Evolutionary conservation across 2,888 invertebrate genomes (phyloP).

Genomic region (Diaperis boleti): DNA sequence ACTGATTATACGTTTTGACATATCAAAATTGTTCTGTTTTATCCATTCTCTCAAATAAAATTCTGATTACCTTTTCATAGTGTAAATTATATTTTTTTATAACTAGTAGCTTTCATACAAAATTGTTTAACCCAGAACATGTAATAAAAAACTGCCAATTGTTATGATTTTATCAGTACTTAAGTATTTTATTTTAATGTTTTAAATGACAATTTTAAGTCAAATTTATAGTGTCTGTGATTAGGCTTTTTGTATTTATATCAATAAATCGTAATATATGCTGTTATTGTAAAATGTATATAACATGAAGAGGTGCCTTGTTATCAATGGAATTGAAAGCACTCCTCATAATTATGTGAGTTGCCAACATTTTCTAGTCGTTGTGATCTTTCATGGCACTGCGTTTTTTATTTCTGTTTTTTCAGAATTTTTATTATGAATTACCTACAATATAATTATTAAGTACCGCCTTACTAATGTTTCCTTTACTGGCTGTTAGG

Average conservation of each 20-base stretch:
- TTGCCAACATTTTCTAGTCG: conserved; percentile 56
- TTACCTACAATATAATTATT: conserved; percentile 19
- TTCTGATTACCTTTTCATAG: conserved; percentile 23
- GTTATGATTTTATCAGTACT: conserved; percentile 37
- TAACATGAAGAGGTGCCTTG: conserved; percentile 53
- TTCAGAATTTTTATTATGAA: conserved; percentile 42
- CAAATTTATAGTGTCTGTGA: conserved; percentile 51
- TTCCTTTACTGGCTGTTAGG: conserved; percentile 21
- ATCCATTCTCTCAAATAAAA: conserved; percentile 1
- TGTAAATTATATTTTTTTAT: conserved; percentile 33
- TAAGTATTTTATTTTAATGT: conserved; percentile 32
- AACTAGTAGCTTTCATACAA: conserved; percentile 39
- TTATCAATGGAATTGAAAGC: conserved; percentile 52
- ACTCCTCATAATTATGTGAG: conserved; percentile 47
- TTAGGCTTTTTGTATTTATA: conserved; percentile 53
- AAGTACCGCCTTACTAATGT: conserved; percentile 40
- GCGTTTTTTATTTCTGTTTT: conserved; percentile 45
- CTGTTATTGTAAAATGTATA: conserved; percentile 40
- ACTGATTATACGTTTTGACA: conserved; percentile 23
- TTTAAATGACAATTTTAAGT: conserved; percentile 28
- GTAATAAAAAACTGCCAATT: conserved; percentile 40
- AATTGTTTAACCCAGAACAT: conserved; percentile 14
- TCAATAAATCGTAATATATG: conserved; percentile 48
- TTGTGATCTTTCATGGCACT: conserved; percentile 53
- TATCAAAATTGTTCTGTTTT: conserved; percentile 30